Percentiles rank a stretch among this genome's conserved stretches.
Evolutionary conservation across 2,113 vertebrate genomes (phyloP).

Genomic region (Brachirus orientalis): DNA sequence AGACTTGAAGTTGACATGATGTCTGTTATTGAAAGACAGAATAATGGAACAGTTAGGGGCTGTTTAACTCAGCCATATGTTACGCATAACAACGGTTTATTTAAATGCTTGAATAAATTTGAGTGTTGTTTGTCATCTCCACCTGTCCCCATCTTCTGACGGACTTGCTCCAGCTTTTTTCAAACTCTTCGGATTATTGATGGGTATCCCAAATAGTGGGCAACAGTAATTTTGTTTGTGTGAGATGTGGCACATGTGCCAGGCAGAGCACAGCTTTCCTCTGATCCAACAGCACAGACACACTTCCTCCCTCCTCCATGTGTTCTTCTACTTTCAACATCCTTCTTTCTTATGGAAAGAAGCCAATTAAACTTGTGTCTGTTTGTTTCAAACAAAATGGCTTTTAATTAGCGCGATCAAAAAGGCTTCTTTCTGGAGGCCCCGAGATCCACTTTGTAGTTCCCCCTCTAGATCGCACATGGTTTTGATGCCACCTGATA

Average conservation of each 20-base stretch:
- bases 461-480: constrained; percentile 85
- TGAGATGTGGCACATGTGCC: constrained; percentile 24
- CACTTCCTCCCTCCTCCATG: constrained; percentile 65
- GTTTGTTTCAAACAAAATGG: constrained; percentile 99
- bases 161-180: not conserved
- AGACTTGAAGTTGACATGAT: constrained; percentile 20
- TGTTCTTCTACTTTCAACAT: constrained; percentile 98
- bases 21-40: constrained; percentile 21
- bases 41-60: constrained; percentile 29
- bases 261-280: constrained; percentile 40
- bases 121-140: constrained; percentile 19
- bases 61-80: constrained; percentile 46
- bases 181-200: constrained; percentile 32
- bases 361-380: constrained; percentile 99
- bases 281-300: constrained; percentile 52
- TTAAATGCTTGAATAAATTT: constrained; percentile 23
- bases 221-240: constrained; percentile 28
- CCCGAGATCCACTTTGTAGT: constrained; percentile 94
- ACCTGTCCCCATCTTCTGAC: constrained; percentile 28
- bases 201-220: constrained; percentile 20
- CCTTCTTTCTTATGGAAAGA: constrained; percentile 99
- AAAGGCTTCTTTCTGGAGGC: constrained; percentile 91
- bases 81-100: constrained; percentile 17
- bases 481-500: constrained; percentile 95
- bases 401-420: constrained; percentile 99